Conservation (phyloP, 2,888 invertebrate species). For the Zaprionus bogoriensis region DNA sequence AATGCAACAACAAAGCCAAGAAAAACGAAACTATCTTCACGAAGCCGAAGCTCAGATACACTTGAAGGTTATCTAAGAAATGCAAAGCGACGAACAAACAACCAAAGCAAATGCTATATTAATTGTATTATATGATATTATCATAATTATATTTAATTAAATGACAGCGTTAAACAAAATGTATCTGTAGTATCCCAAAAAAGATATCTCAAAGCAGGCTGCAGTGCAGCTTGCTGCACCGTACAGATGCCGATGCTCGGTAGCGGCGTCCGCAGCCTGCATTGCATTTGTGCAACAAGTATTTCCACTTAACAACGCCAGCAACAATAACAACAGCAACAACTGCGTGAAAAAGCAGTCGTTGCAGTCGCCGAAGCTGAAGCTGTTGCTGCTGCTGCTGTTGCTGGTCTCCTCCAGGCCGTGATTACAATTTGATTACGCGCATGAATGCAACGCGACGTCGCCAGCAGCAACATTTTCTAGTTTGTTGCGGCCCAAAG, state of each 20-base stretch:
- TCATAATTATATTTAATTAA: too few species aligned
- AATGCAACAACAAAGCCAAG: conserved; percentile 42
- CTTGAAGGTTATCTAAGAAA: conserved; percentile 9
- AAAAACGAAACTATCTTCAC: conserved; percentile 35
- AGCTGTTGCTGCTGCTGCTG: conserved; percentile 30
- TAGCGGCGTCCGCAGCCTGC: conserved; percentile 55
- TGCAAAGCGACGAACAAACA: too few species aligned
- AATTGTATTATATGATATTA: too few species aligned
- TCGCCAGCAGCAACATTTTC: conserved; percentile 61
- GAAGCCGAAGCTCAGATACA: conserved; percentile 31
- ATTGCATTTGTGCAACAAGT: conserved; percentile 80
- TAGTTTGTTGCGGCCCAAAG: conserved; percentile 63
- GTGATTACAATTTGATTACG: conserved; percentile 79
- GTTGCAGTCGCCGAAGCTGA: conserved; percentile 25
- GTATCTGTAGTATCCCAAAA: neutral
- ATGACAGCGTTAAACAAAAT: neutral
- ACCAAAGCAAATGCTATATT: too few species aligned
- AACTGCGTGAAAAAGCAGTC: conserved; percentile 27
- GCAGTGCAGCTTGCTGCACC: conserved; percentile 38
- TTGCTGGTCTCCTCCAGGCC: conserved; percentile 66
- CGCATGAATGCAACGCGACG: conserved; percentile 77
- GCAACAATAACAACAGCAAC: conserved; percentile 21
- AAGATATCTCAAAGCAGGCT: neutral
- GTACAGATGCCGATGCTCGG: conserved; percentile 58
- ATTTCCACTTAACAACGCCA: conserved; percentile 78